phyloP scores from a whole-genome alignment of 2,888 invertebrate genomes.

The Oxytorus armatus region DNA sequence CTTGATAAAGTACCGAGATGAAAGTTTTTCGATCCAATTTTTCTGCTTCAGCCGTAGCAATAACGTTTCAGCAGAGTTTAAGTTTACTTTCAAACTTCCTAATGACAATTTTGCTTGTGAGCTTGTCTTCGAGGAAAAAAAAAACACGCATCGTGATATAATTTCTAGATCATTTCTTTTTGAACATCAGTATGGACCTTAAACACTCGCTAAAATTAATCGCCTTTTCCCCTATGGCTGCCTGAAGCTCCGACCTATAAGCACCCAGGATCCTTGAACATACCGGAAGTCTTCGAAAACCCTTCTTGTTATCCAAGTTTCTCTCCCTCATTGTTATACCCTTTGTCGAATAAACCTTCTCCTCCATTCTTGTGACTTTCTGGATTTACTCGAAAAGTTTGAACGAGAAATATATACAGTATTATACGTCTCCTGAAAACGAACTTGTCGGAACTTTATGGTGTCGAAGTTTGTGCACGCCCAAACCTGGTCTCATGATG shows the following conservation, averaged over 20 bases:
- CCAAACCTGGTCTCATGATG: slow-evolving; percentile 31
- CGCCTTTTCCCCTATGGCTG: too few species aligned
- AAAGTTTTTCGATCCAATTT: too few species aligned
- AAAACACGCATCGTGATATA: too few species aligned
- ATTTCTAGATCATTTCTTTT: too few species aligned
- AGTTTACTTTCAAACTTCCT: too few species aligned
- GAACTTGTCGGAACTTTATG: slow-evolving; percentile 39
- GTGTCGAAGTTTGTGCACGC: slow-evolving; percentile 10
- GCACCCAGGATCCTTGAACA: slow-evolving; percentile 51
- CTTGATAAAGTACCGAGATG: too few species aligned
- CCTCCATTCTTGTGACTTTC: slow-evolving; percentile 4
- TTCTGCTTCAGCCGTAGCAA: too few species aligned
- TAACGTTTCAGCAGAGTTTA: too few species aligned
- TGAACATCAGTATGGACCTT: too few species aligned
- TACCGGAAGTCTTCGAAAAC: slow-evolving; percentile 49
- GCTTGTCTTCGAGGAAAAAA: too few species aligned
- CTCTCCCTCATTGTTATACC: slow-evolving; percentile 22
- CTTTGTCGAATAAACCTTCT: slow-evolving; percentile 17
- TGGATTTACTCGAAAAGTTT: slow-evolving; percentile 23
- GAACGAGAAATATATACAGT: background rate
- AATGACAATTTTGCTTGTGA: too few species aligned
- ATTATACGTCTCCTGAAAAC: background rate
- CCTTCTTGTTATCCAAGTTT: slow-evolving; percentile 51
- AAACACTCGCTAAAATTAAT: too few species aligned
- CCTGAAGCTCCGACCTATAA: slow-evolving; percentile 34